Base-by-base conservation (phyloP, 2,888 invertebrate species). In the Rhogogaster chlorosoma region DNA sequence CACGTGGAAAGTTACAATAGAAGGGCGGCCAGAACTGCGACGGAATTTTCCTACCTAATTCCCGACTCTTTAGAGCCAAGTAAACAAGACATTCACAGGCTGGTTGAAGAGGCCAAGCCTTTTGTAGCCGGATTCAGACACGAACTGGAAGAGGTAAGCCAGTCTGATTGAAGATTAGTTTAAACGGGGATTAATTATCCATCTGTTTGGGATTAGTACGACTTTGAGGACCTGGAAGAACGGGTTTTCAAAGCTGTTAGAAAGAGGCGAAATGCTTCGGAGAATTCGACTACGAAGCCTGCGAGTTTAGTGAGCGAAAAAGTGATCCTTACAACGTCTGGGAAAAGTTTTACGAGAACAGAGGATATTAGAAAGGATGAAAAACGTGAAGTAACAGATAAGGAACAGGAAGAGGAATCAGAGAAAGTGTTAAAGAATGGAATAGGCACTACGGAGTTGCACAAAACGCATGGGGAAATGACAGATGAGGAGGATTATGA, bases 401-500 rank as follows among this genome's bases (percentile, higher is more conserved):
- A 18, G 5, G 32, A 29, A 32, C 5, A 26, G 15, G 26, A 12
- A 6, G 67, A 42, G 29, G n/a, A 22, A 42, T 42, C 42, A 0
- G 22, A 73, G 9, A 42, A 73, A 9, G 15, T 5, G 22, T 42
- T 2, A 29, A 9, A 38, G 42, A 73, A 42, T n/a, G 6, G 29
- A 29, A 49, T 38, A 4, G 26, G 45, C 5, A 42, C 6, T 15
- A 45, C 10, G 0, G 10, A 26, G 18, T 22, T 70, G 53, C 10
- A 42, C n/a, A 71, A 71, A 2, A 32, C 9, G 45, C 22, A 61
- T 71, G 45, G 12, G 10, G 83, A 78, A 32, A 42, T 15, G 10
- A 71, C 90, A 45, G 88, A 90, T 5, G 90, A 91, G 73, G 87
- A 90, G 45, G 86, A 88, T 86, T 94, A 94, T 85, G 92, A 94